These are phyloP conservation scores for Dendrocincla tyrannina DNA, from an alignment of 2,797 vertebrate genomes.

Conservation along the genomic window DNA sequence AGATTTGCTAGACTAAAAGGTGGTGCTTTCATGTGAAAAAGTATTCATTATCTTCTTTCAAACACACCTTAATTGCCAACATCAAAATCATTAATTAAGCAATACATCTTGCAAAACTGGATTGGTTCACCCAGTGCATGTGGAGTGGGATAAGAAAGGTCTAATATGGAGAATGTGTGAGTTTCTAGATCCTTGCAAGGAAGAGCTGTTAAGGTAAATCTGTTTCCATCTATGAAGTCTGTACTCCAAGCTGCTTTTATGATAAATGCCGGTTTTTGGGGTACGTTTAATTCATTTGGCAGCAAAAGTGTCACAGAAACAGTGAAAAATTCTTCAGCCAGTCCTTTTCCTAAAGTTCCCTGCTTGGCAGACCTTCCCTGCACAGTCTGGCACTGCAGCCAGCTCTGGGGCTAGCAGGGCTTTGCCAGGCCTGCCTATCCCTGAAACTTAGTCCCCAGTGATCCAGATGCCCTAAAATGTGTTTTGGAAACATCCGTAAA, in stretches of 20 bases:
- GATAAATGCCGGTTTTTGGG: background rate
- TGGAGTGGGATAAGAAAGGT: background rate
- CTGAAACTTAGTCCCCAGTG: background rate
- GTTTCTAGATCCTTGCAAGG: background rate
- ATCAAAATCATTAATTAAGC: constrained; percentile 74
- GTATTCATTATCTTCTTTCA: constrained; percentile 68
- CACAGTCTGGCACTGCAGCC: background rate
- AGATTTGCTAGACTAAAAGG: constrained; percentile 57
- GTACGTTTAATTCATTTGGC: background rate
- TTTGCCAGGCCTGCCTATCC: background rate
- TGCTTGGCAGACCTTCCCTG: background rate
- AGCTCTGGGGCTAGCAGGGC: background rate
- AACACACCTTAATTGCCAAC: constrained; percentile 68
- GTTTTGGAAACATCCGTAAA: background rate
- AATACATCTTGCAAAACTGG: constrained; percentile 54
- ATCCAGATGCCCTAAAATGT: background rate
- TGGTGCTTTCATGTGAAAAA: constrained; percentile 68
- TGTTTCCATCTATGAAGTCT: background rate
- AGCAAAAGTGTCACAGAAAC: background rate
- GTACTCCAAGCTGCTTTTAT: background rate
- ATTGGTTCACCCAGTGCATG: background rate
- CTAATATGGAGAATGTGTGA: background rate
- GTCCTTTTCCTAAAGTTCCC: background rate
- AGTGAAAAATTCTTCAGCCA: background rate
- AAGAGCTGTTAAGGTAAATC: background rate